A percentile compares a stretch with the other conserved stretches of the same genome.
Evolutionary conservation across 1,140 invertebrate species (phyloP).

Genomic region (Caenorhabditis latens): DNA sequence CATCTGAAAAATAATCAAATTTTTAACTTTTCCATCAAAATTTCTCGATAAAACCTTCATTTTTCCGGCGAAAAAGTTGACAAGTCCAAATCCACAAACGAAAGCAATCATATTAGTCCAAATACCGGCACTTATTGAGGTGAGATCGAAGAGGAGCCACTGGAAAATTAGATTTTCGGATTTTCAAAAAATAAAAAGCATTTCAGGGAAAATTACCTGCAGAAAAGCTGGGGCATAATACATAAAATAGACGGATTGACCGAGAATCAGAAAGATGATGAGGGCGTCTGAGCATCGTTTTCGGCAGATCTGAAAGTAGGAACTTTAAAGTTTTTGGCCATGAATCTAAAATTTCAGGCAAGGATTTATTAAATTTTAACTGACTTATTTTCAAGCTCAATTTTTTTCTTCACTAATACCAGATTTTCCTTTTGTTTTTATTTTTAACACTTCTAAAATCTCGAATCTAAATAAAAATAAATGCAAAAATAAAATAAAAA

Average conservation of each 20-base stretch:
- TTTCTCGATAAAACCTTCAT: neutral
- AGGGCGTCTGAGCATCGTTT: conserved; percentile 43
- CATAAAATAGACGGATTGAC: conserved; percentile 60
- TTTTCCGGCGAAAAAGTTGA: conserved; percentile 44
- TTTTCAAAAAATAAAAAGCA: neutral
- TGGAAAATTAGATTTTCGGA: conserved; percentile 1
- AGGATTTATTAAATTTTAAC: too few relatives aligned
- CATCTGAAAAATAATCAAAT: neutral
- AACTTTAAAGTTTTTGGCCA: neutral
- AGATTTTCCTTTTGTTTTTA: too few relatives aligned
- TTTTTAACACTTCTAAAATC: neutral
- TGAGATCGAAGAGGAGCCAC: conserved; percentile 61
- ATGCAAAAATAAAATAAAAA: neutral
- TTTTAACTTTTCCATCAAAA: neutral
- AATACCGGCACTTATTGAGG: conserved; percentile 46
- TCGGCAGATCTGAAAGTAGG: conserved; percentile 29
- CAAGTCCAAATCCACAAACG: conserved; percentile 61
- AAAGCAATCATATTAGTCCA: conserved; percentile 64
- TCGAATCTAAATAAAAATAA: neutral
- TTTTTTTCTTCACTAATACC: too few relatives aligned
- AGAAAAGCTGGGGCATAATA: conserved; percentile 57
- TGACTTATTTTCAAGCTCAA: too few relatives aligned
- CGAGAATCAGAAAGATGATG: conserved; percentile 40
- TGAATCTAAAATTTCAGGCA: too few relatives aligned
- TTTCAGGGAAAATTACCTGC: conserved; percentile 7